Evolutionary conservation across 2,113 vertebrate species (phyloP).

Genomic region (Anseranas semipalmata): DNA sequence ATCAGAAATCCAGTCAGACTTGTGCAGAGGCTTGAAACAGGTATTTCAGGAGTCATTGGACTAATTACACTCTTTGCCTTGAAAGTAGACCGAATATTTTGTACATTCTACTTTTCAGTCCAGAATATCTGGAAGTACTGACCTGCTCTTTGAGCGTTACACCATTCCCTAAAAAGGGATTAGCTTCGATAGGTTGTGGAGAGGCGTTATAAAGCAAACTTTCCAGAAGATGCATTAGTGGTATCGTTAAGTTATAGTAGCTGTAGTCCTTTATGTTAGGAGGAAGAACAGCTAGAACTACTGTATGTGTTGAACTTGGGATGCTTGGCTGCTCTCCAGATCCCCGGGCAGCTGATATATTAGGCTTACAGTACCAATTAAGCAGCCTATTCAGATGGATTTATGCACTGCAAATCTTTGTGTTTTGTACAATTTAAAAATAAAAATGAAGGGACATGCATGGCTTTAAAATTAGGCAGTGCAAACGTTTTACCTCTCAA

Average conservation of each 20-base stretch:
- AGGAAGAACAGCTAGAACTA: not conserved
- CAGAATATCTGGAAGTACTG: not conserved
- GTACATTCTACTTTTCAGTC: not conserved
- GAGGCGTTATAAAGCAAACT: not conserved
- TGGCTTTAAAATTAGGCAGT: not conserved
- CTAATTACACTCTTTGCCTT: not conserved
- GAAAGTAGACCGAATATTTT: not conserved
- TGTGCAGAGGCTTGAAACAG: not conserved
- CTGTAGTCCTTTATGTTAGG: not conserved
- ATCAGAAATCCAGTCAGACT: not conserved
- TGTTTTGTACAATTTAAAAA: not conserved
- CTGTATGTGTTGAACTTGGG: not conserved
- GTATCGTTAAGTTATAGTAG: not conserved
- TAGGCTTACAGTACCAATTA: not conserved
- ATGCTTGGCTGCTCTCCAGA: conserved; percentile 38
- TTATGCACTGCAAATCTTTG: conserved; percentile 24
- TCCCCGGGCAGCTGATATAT: not conserved
- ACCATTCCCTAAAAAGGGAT: not conserved
- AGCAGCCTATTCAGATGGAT: conserved; percentile 8
- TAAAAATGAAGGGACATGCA: not conserved
- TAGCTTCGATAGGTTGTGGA: not conserved
- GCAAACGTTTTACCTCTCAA: not conserved
- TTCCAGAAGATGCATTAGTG: not conserved
- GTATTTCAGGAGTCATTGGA: not conserved
- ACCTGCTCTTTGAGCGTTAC: not conserved